Percentiles rank a stretch among this genome's conserved stretches.
Conservation (phyloP, 2,113 vertebrate species). For the Paramisgurnus dabryanus region DNA sequence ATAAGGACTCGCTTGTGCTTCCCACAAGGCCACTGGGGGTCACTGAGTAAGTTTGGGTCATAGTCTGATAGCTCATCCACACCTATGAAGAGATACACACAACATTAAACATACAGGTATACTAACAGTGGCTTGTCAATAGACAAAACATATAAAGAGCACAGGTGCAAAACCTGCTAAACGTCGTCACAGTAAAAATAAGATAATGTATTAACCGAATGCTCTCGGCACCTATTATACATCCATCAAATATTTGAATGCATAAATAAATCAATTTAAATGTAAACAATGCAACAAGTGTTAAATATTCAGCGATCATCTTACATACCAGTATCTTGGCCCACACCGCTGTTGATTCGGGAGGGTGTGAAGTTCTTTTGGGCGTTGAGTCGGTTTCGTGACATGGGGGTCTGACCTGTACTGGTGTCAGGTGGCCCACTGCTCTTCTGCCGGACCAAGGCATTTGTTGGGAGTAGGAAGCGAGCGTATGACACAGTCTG, state of each 20-base stretch:
- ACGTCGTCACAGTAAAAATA: too few relatives aligned
- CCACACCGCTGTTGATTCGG: conserved; percentile 70
- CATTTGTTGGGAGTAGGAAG: conserved; percentile 92
- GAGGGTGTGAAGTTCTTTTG: conserved; percentile 75
- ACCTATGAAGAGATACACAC: conserved; percentile 63
- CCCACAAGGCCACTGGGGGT: conserved; percentile 96
- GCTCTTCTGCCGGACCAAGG: conserved; percentile 83
- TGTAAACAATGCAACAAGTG: too few relatives aligned
- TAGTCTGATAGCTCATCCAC: conserved; percentile 83
- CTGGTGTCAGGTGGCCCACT: conserved; percentile 60
- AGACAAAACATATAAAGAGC: not conserved
- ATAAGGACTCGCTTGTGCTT: conserved; percentile 97
- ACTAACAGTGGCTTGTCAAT: not conserved
- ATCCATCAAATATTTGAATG: too few relatives aligned
- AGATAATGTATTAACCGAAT: too few relatives aligned
- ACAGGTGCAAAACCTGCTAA: too few relatives aligned
- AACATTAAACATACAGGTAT: not conserved
- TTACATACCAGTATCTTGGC: conserved; percentile 79
- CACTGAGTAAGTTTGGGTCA: conserved; percentile 91
- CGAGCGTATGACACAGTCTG: conserved; percentile 95
- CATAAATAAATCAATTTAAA: too few relatives aligned
- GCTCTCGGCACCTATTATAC: too few relatives aligned
- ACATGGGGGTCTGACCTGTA: conserved; percentile 63
- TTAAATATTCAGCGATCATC: not conserved
- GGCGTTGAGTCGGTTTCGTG: conserved; percentile 73